Conservation (phyloP, 2,113 vertebrate genomes). For the Neomonachus schauinslandi region DNA sequence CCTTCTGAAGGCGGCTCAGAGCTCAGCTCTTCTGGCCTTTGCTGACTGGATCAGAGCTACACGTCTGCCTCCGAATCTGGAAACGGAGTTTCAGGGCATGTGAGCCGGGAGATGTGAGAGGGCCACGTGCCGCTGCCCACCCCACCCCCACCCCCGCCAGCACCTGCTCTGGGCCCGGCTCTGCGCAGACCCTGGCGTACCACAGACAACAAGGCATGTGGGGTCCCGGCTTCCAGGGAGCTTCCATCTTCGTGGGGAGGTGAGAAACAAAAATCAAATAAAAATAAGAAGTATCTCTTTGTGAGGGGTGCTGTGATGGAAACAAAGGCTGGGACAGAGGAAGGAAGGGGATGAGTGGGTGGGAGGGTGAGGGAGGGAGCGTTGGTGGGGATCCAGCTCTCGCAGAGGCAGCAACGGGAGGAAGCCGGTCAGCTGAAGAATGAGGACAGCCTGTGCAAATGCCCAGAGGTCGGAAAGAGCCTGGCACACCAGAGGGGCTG, state of each 20-base stretch:
- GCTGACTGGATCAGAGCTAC: not conserved
- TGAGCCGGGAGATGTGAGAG: not conserved
- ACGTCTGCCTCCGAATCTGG: not conserved
- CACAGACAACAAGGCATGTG: fast-evolving
- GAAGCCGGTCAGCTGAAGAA: not conserved
- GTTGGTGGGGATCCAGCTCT: not conserved
- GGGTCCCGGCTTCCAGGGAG: not conserved
- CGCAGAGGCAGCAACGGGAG: not conserved
- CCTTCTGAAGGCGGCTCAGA: not conserved
- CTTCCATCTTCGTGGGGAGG: fast-evolving
- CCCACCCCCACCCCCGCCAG: not conserved
- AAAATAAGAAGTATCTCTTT: not conserved
- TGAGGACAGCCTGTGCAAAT: not conserved
- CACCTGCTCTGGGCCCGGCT: too few species aligned
- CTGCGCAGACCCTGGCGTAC: not conserved
- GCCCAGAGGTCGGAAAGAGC: not conserved
- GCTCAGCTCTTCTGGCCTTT: not conserved
- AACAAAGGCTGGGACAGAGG: not conserved
- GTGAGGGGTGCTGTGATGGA: not conserved
- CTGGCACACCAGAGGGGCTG: not conserved
- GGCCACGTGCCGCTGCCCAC: not conserved
- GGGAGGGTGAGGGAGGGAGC: not conserved
- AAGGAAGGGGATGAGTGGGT: too few species aligned
- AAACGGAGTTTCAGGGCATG: not conserved
- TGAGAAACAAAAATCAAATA: not conserved